Evolutionary conservation across 1,140 invertebrate genomes (phyloP), one percentile per base, ranked within the genome.

Genomic region (Trachymyrmex cornetzi): DNA sequence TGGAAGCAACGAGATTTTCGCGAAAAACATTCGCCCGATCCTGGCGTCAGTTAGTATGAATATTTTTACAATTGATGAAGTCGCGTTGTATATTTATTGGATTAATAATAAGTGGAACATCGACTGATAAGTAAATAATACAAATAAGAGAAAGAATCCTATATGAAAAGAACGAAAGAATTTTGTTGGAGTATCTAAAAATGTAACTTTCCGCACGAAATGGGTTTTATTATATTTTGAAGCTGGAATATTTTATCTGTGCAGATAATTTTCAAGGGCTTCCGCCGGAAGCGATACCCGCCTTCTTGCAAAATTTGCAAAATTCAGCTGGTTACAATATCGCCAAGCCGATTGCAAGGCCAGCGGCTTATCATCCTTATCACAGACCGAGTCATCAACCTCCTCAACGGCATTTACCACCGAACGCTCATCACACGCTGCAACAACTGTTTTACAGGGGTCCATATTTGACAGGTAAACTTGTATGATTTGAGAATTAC

Each of bases 331-430:
- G 90, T 77, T 95, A 95, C 80, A 94, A 94, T 85, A 96, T 96
- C 91, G 96, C 95, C 34, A 96, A 96, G 87, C 96, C 96, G 14
- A 96, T 96, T 87, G 95, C 95, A 24, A 93, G 95, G 91, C 96
- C 95, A 34, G 95, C 96, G 16, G 89, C 90, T 69, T 95, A 95
- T 93, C 94, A 95, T 86, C 94, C 95, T 63, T 94, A 95, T 92
- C 95, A 95, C 92, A 77, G 89, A 94, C 93, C 92, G 38, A 91
- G 95, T 95, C 91, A 96, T 94, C 93, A 94, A 91, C 94, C 94
- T 81, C 89, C 95, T 92, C 95, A 95, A 87, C 93, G 93, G 85
- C 94, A 95, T 77, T 92, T 95, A 80, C 93, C 94, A 14, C 93
- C 95, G 9, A 95, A 95, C 84, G 94, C 94, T 66, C 96, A 96